phyloP scores from a whole-genome alignment of 2,888 invertebrate species.

The Drosophila ezoana region DNA sequence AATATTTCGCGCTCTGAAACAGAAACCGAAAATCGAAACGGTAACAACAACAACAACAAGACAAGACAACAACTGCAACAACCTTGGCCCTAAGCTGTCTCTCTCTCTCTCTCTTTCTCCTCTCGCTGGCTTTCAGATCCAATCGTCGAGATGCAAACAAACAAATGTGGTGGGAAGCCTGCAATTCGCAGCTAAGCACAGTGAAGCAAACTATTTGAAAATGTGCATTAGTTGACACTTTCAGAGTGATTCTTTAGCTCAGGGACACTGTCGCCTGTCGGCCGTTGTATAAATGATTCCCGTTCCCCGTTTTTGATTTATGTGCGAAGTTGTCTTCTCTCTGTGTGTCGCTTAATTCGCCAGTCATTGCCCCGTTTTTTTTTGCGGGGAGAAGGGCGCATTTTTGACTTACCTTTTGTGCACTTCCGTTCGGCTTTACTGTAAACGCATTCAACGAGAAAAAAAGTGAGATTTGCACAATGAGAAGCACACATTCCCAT shows the following conservation, averaged over 20 bases:
- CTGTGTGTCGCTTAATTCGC: constrained; percentile 56
- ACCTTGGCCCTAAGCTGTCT: constrained; percentile 71
- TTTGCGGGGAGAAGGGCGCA: constrained; percentile 22
- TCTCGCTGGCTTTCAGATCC: constrained; percentile 23
- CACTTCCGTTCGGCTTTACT: constrained; percentile 55
- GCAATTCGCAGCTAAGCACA: constrained; percentile 52
- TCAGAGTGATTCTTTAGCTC: background rate
- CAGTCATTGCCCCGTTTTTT: constrained; percentile 71
- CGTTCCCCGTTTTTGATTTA: constrained; percentile 55
- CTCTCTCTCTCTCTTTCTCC: background rate
- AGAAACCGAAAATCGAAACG: constrained; percentile 50
- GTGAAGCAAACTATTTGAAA: constrained; percentile 50
- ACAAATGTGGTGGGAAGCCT: constrained; percentile 48
- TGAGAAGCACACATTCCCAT: constrained; percentile 12
- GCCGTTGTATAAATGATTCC: constrained; percentile 19
- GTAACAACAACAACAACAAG: constrained; percentile 5
- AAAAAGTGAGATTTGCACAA: constrained; percentile 18
- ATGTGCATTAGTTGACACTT: constrained; percentile 27
- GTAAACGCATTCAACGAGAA: constrained; percentile 35
- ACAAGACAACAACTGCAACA: constrained; percentile 49
- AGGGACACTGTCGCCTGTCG: constrained; percentile 16
- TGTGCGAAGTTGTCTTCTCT: constrained; percentile 63
- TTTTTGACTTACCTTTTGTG: constrained; percentile 52
- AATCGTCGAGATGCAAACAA: constrained; percentile 51
- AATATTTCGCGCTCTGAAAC: constrained; percentile 51